Percentiles rank a stretch among this genome's conserved stretches.
Evolutionary conservation across 1,140 invertebrate genomes (phyloP).

Genomic region (Drosophila setifemur): DNA sequence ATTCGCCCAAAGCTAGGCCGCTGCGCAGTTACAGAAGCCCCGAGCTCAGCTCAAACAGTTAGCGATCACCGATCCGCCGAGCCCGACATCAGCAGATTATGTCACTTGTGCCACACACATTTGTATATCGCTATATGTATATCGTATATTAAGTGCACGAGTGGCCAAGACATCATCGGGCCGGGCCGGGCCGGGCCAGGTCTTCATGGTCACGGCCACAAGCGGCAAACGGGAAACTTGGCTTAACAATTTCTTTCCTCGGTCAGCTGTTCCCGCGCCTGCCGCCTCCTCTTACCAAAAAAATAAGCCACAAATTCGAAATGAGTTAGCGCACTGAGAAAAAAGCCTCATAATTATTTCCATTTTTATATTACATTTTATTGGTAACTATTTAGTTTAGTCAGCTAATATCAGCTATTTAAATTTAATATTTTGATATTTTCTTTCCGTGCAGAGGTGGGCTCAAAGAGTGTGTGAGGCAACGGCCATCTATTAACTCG

Average conservation of each 20-base stretch:
- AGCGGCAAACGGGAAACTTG: conserved; percentile 53
- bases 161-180: conserved; percentile 44
- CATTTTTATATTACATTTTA: background rate
- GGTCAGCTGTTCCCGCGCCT: conserved; percentile 57
- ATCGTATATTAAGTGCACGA: conserved; percentile 51
- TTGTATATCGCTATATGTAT: conserved; percentile 14
- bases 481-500: conserved; percentile 43
- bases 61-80: conserved; percentile 30
- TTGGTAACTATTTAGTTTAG: too few relatives aligned
- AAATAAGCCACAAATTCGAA: background rate
- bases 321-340: background rate
- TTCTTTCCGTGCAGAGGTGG: background rate
- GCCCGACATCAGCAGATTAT: conserved; percentile 74
- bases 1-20: conserved; percentile 18
- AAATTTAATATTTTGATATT: background rate
- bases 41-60: conserved; percentile 47
- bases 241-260: conserved; percentile 51
- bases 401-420: background rate
- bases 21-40: conserved; percentile 76
- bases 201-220: conserved; percentile 71
- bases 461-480: conserved; percentile 7
- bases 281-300: conserved; percentile 21
- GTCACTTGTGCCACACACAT: conserved; percentile 49
- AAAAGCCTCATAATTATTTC: background rate
- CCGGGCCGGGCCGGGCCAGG: conserved; percentile 31